Conservation (phyloP, 2,113 vertebrate species). For the Trachemys scripta region DNA sequence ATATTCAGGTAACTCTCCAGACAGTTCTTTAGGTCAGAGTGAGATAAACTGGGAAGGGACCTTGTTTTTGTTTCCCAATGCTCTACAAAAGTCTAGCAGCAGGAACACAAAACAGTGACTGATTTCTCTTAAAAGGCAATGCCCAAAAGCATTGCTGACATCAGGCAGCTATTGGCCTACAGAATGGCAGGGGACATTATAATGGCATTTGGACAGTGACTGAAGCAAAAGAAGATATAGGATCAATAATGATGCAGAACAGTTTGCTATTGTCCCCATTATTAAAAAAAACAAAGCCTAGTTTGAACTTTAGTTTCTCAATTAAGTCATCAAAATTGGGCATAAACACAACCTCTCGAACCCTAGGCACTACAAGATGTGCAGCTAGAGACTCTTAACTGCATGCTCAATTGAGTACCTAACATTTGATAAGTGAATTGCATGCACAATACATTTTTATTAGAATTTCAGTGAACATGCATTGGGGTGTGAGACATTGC, state of each 20-base stretch:
- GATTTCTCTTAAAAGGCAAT: background rate
- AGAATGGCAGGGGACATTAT: background rate
- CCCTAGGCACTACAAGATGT: background rate
- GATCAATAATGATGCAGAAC: background rate
- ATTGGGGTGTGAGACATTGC: background rate
- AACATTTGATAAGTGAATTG: slow-evolving; percentile 25
- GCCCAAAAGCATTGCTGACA: background rate
- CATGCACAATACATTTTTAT: slow-evolving; percentile 34
- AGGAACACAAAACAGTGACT: background rate
- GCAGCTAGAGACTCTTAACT: slow-evolving; percentile 8
- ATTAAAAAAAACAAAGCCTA: background rate
- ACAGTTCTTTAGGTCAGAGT: background rate
- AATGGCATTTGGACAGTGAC: slow-evolving; percentile 9
- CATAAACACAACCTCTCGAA: background rate
- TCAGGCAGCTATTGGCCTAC: background rate
- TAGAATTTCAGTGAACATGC: background rate
- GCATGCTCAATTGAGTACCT: background rate
- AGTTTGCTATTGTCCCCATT: background rate
- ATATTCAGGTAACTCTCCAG: background rate
- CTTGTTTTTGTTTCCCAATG: background rate
- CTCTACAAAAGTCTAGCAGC: background rate
- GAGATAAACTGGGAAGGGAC: background rate
- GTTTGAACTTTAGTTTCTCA: background rate
- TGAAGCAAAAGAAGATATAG: background rate
- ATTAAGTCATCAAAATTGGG: background rate